phyloP scores from a whole-genome alignment of 1,140 invertebrate genomes.

The Achroia grisella region DNA sequence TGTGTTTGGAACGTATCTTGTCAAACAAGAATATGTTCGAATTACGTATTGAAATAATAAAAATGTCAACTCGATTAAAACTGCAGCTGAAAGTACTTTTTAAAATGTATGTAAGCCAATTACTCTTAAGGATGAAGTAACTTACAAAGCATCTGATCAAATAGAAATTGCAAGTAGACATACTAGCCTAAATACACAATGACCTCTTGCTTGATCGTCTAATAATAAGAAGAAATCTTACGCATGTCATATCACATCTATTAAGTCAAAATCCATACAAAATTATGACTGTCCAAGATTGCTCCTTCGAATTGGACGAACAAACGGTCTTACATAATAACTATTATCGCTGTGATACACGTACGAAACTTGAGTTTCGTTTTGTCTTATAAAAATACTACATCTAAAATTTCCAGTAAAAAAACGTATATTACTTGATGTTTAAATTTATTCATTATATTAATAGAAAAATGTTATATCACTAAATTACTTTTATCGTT shows the following conservation, averaged over 20 bases:
- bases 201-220: constrained; percentile 31
- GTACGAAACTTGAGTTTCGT: constrained; percentile 40
- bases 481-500: constrained; percentile 64
- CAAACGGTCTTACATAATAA: constrained; percentile 47
- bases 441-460: constrained; percentile 59
- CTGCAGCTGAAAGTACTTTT: not conserved
- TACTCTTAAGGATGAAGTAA: constrained; percentile 15
- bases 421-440: constrained; percentile 66
- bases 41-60: no score
- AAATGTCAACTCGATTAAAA: not conserved
- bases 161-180: constrained; percentile 48
- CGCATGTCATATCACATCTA: constrained; percentile 8
- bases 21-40: no score
- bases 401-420: constrained; percentile 65
- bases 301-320: constrained; percentile 37
- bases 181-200: constrained; percentile 48
- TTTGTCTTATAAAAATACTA: constrained; percentile 69
- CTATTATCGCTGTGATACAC: constrained; percentile 72
- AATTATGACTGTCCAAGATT: constrained; percentile 21
- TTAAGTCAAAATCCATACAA: constrained; percentile 2
- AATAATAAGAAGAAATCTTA: constrained; percentile 43
- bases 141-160: constrained; percentile 42
- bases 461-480: constrained; percentile 65
- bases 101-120: constrained; percentile 2
- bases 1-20: no score